Evolutionary conservation across 2,888 invertebrate genomes (phyloP), one percentile per base, ranked within the genome.

Genomic region (Ecliptopera silaceata): DNA sequence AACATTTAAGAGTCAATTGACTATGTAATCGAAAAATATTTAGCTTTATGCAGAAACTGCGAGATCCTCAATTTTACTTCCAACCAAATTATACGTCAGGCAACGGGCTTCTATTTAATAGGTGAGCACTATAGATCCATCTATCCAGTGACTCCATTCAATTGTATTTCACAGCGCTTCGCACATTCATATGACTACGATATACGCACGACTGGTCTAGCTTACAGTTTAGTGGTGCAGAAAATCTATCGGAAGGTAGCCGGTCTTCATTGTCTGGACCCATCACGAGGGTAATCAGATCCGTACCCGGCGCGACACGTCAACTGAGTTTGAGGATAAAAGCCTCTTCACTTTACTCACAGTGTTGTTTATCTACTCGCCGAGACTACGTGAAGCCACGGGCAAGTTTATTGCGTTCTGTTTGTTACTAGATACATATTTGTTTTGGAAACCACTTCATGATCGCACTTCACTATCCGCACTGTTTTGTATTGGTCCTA

Each of bases 231-330:
- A 60, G 63, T 64, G 56, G 59, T 54, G 60, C 22, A 63, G 54
- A 58, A 56, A 66, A 64, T 63, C 65, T 66, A 66, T 59, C 65
- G 68, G 68, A 68, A 68, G 64, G n/a, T n/a, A n/a, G n/a, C n/a
- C n/a, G n/a, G n/a, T n/a, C n/a, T n/a, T n/a, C n/a, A n/a, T n/a
- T n/a, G n/a, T n/a, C n/a, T n/a, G n/a, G n/a, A n/a, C n/a, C n/a
- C n/a, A n/a, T n/a, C n/a, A 70, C 59, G 56, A 68, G 60, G 63
- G 63, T 69, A 75, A 76, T 78, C 70, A 72, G 69, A 69, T 71
- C 66, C 69, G 62, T 31, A 47, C 42, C 49, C 13, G 31, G 44
- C 22, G 61, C 49, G 59, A 62, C 64, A 55, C 56, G 47, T 60
- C 46, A 46, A 43, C 22, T 22, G 44, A 44, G 32, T 34, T 32